Evolutionary conservation across 2,797 vertebrate species (phyloP).

Genomic region (Ficedula albicollis): DNA sequence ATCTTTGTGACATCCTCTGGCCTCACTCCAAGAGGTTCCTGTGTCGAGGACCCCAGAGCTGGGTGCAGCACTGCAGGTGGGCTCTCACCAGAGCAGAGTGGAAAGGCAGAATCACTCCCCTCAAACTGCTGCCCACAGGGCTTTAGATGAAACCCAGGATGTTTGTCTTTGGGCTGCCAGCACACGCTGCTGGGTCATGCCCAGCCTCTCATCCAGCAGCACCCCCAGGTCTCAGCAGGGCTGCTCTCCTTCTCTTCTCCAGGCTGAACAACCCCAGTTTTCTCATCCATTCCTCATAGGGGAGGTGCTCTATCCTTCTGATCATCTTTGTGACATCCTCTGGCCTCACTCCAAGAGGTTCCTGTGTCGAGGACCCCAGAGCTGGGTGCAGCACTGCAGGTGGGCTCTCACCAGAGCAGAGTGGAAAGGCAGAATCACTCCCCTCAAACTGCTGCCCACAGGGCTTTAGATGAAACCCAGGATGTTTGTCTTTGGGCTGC

Average conservation of each 20-base stretch:
- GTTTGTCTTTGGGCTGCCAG: background rate
- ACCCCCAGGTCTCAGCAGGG: background rate
- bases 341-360: background rate
- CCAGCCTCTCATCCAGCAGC: background rate
- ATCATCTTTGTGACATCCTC: background rate
- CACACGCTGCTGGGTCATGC: too few relatives aligned
- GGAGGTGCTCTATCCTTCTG: background rate
- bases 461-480: background rate
- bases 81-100: background rate
- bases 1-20: background rate
- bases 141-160: background rate
- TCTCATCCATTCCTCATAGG: background rate
- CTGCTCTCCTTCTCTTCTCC: too few relatives aligned
- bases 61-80: background rate
- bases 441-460: background rate
- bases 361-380: background rate
- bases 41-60: background rate
- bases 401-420: background rate
- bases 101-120: background rate
- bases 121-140: background rate
- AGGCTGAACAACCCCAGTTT: background rate
- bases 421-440: too few relatives aligned
- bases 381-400: background rate
- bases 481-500: background rate
- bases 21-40: accelerated